Evolutionary conservation across 1,140 invertebrate genomes (phyloP).

Genomic region (Drosophila triauraria): DNA sequence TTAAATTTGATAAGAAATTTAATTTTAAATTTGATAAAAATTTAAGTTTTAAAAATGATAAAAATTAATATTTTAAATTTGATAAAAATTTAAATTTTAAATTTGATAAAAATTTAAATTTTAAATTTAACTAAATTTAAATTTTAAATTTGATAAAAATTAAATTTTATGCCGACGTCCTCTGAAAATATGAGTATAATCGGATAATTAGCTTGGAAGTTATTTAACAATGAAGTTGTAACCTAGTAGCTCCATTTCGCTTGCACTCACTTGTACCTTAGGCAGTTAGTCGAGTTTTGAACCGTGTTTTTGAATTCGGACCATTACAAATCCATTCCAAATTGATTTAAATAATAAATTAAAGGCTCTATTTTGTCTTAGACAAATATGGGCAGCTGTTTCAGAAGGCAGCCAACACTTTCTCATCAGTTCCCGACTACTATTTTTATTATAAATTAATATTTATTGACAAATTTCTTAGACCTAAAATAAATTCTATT

Average conservation of each 20-base stretch:
- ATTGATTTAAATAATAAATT: no score
- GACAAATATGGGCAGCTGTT: background rate
- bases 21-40: no score
- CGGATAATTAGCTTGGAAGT: background rate
- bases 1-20: no score
- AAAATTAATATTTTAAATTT: no score
- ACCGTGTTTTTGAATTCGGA: background rate
- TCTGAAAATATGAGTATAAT: background rate
- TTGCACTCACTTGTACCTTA: constrained; percentile 22
- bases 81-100: no score
- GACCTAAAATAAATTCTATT: no score
- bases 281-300: background rate
- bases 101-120: no score
- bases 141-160: no score
- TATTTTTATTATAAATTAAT: background rate
- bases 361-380: no score
- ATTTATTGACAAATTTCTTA: background rate
- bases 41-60: no score
- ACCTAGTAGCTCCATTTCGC: background rate
- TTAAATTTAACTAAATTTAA: no score
- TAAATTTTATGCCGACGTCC: background rate
- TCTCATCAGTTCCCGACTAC: background rate
- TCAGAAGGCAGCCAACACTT: background rate
- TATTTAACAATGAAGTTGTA: background rate
- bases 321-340: background rate